Conservation (phyloP, 35 echinoderm and acorn worm genomes). For the Patiria miniata region DNA sequence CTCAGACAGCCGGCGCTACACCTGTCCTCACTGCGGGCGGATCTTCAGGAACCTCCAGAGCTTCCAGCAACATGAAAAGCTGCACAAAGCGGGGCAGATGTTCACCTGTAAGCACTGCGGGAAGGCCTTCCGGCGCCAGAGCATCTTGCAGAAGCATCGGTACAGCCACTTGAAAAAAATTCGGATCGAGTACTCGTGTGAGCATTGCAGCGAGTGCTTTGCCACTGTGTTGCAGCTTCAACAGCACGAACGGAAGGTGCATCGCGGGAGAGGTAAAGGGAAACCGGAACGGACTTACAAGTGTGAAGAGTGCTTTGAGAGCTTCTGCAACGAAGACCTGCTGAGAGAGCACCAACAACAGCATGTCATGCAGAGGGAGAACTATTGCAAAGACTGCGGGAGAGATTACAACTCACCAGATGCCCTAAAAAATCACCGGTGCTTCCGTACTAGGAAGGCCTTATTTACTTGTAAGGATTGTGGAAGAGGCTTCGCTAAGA, state of each 20-base stretch:
- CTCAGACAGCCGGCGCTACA: slow-evolving; percentile 12
- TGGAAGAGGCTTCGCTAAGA: background rate
- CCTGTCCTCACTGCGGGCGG: background rate
- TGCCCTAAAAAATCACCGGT: background rate
- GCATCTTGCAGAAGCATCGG: slow-evolving; percentile 15
- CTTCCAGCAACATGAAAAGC: slow-evolving; percentile 15
- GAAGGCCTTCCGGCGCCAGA: slow-evolving; percentile 4
- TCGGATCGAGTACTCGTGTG: slow-evolving; percentile 8
- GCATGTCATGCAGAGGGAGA: background rate
- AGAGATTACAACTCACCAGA: background rate
- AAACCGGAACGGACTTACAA: background rate
- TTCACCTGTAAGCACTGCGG: slow-evolving; percentile 11
- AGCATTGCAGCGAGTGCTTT: slow-evolving; percentile 22
- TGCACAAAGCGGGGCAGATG: background rate
- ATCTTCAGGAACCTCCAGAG: slow-evolving; percentile 1
- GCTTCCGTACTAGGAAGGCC: slow-evolving; percentile 10
- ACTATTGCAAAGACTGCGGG: background rate
- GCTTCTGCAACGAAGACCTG: background rate
- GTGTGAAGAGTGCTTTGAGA: background rate
- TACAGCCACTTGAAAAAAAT: background rate
- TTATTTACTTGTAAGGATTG: background rate
- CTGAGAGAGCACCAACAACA: background rate
- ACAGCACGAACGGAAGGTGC: background rate
- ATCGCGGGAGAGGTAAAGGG: background rate
- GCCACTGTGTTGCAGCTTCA: background rate